Evolutionary conservation across 2,113 vertebrate genomes (phyloP), one percentile per base, ranked within the genome.

Genomic region (Nasalis larvatus): DNA sequence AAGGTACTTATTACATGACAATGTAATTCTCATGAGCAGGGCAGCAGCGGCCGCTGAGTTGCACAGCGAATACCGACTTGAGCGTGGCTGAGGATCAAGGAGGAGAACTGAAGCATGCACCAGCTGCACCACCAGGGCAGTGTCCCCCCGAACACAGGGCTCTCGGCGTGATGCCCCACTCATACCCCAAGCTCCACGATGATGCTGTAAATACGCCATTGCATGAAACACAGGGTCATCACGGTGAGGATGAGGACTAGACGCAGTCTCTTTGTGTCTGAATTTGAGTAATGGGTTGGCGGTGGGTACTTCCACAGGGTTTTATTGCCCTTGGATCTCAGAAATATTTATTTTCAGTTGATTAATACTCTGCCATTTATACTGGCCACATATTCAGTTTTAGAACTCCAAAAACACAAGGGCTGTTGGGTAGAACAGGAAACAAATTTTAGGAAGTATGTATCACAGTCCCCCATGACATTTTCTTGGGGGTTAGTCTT

Each of bases 111-210:
- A 80, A 47, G 42, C 63, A 13, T 8, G 30, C 1, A 7, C 27
- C 27, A 14, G 4, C 25, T 14, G 37, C 25, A 54, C 4, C 27
- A 6, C 1, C 11, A 6, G 27, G 77, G 30, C 1, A 0, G 45
- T 2, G 8, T 16, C 4, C 12, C 0, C 14, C 40, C 7, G 16
- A 23, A 8, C 0, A 8, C 17, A 7, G 20, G 45, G 13, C 45
- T 54, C 32, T 42, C 1, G 10, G 32, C 10, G 27, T 49, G 16
- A 3, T 16, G 18, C 1, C 73, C 45, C 35, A 32, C 23, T 20
- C 37, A 40, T 1, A 35, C 20, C 20, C 74, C 81, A 18, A 10
- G 21, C 27, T 68, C 56, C 45, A 30, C 42, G 35, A 5, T 3
- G 30, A 54, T 47, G 37, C 30, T 89, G 52, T 81, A 63, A 69